Base-by-base conservation (phyloP, 1,140 invertebrate genomes). In the Condylostylus longicornis region DNA sequence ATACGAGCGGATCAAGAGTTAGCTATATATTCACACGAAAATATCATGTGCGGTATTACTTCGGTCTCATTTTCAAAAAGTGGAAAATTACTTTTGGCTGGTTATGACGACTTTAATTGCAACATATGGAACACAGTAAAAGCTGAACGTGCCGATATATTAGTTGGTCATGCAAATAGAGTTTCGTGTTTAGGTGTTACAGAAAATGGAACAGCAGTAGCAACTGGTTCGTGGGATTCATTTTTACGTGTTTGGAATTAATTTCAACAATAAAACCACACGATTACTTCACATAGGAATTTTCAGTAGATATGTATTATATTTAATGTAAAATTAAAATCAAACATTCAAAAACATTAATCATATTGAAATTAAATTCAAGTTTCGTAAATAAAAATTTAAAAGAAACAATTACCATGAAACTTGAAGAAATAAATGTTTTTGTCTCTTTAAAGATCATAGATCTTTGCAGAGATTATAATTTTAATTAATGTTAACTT, bases 111-210 rank as follows among this genome's bases (percentile, higher is more conserved):
- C 64, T 94, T 93, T 62, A 94, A 94, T 61, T 90, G 87, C 64
- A 93, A 93, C 63, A 82, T 93, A 32, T 94, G 89, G 89, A 89
- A 94, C 64, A 87, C 87, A 33, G 85, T 94, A 75, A 88, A 89
- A 64, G 84, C 86, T 45, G 88, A 94, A 63, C 71, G 89, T 63
- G 86, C 87, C 50, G 88, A 87, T 60, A 87, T 91, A 43, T 62
- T 91, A 42, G 86, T 87, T 50, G 87, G 86, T 35, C 86, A 91
- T 58, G 87, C 91, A 65, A 91, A 91, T 66, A 75, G 87, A 46
- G 87, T 91, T 12, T 88, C 82, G 49, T 91, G 87, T 68, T 63
- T 91, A 51, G 86, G 87, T 22, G 86, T 91, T 10, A 89, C 87
- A 39, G 86, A 91, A 59, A 87, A 91, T 59, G 86, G 86, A 10